Conservation (phyloP, 2,888 invertebrate species). For the Hydropsyche betteni region DNA sequence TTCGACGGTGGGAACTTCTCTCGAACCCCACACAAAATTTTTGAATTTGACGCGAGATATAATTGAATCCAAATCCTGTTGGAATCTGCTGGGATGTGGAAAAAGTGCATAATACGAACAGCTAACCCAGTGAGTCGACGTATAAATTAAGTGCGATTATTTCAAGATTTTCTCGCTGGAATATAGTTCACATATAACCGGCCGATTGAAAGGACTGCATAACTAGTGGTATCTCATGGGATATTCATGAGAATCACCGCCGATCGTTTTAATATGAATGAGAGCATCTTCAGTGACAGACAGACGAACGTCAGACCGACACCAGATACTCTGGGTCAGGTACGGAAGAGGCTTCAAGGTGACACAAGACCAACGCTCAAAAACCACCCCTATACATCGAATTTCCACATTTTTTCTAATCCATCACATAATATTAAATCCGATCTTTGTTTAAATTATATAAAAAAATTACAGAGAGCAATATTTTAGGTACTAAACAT, state of each 20-base stretch:
- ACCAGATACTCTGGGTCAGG: constrained; percentile 44
- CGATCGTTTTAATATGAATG: constrained; percentile 44
- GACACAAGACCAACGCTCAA: background rate
- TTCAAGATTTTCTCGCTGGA: background rate
- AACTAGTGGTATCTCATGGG: constrained; percentile 45
- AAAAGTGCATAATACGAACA: no score
- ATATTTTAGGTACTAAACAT: background rate
- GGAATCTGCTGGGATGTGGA: no score
- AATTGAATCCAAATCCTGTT: no score
- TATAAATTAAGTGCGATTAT: background rate
- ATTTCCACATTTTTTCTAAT: background rate
- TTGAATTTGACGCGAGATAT: no score
- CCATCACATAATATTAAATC: background rate
- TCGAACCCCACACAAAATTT: no score
- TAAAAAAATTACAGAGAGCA: no score
- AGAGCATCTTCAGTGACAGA: constrained; percentile 46
- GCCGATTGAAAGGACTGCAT: constrained; percentile 39
- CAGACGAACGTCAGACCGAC: constrained; percentile 37
- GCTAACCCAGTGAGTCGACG: constrained; percentile 12
- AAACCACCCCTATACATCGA: background rate
- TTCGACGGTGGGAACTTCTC: background rate
- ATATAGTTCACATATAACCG: constrained; percentile 11
- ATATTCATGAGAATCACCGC: constrained; percentile 48
- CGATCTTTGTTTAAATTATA: background rate
- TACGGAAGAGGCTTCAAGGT: constrained; percentile 32